Conservation (phyloP, 2,888 invertebrate genomes). For the Drosophila meridiana region DNA sequence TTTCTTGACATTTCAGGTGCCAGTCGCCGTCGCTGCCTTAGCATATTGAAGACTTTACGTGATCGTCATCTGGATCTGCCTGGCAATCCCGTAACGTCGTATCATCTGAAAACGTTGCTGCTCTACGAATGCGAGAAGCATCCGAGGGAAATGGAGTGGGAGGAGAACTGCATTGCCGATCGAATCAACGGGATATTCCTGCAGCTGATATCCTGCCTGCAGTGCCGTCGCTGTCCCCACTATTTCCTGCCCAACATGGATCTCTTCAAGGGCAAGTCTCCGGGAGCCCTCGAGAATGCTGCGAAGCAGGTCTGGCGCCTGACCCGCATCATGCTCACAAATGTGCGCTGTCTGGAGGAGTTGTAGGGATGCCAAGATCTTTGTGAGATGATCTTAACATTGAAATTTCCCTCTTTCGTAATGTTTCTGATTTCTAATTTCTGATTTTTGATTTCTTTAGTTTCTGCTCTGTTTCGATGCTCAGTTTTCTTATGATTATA, state of each 20-base stretch:
- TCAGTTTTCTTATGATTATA: conserved; percentile 1
- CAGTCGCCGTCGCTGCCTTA: conserved; percentile 94
- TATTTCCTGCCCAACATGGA: conserved; percentile 98
- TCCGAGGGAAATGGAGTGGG: conserved; percentile 97
- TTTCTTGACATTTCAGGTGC: conserved; percentile 86
- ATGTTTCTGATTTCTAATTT: background rate
- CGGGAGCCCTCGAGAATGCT: conserved; percentile 95
- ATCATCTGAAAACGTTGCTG: conserved; percentile 95
- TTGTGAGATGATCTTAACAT: conserved; percentile 18
- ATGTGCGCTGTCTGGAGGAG: conserved; percentile 95
- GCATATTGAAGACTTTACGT: conserved; percentile 95
- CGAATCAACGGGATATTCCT: conserved; percentile 97
- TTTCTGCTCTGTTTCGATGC: background rate
- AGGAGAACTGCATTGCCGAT: conserved; percentile 95
- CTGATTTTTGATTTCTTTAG: conserved; percentile 11
- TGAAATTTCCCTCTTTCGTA: conserved; percentile 14
- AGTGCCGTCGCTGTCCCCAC: conserved; percentile 97
- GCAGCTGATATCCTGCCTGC: conserved; percentile 97
- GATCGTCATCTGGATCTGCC: conserved; percentile 96
- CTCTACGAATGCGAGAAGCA: conserved; percentile 99
- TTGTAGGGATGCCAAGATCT: conserved; percentile 86
- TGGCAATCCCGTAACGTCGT: conserved; percentile 95
- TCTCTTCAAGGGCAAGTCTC: conserved; percentile 96
- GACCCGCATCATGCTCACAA: conserved; percentile 95
- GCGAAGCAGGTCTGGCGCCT: conserved; percentile 97